These are phyloP conservation scores for Drosophila orena DNA, from an alignment of 1,140 invertebrate genomes.

Conservation along the genomic window DNA sequence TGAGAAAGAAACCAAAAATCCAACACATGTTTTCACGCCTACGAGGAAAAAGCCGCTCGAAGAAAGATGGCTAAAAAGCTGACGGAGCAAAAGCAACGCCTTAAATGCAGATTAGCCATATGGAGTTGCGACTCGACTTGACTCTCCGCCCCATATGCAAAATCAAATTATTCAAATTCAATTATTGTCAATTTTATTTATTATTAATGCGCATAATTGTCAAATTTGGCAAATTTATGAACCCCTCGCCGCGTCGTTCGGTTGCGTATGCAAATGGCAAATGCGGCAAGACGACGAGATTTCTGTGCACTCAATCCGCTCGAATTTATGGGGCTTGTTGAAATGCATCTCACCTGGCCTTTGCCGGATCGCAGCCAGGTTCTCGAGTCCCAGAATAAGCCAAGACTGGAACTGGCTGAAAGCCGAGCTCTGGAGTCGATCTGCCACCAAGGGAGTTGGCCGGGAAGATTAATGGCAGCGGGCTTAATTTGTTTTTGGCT, in stretches of 20 bases:
- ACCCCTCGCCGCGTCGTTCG: constrained; percentile 30
- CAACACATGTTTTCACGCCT: constrained; percentile 83
- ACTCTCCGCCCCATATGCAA: constrained; percentile 48
- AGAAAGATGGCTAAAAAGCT: constrained; percentile 48
- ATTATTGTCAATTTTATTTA: constrained; percentile 85
- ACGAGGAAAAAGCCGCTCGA: constrained; percentile 44
- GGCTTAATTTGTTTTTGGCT: constrained; percentile 82
- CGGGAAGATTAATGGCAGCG: constrained; percentile 77
- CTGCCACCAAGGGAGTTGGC: constrained; percentile 66
- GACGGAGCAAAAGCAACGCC: constrained; percentile 63
- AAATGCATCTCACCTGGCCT: constrained; percentile 83
- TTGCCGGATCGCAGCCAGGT: background rate
- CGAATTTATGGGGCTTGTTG: constrained; percentile 84
- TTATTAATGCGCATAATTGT: constrained; percentile 84
- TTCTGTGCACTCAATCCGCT: constrained; percentile 67
- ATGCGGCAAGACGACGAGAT: constrained; percentile 25
- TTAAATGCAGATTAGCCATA: constrained; percentile 81
- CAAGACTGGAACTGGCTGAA: constrained; percentile 10
- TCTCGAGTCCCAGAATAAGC: constrained; percentile 2
- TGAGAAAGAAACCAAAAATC: constrained; percentile 42
- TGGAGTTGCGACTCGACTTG: constrained; percentile 15
- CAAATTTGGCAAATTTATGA: constrained; percentile 84
- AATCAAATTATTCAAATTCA: constrained; percentile 81
- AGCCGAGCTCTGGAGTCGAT: constrained; percentile 13
- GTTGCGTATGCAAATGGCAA: constrained; percentile 73